Base-by-base conservation (phyloP, 1,140 invertebrate species). In the Adoxophyes honmai region DNA sequence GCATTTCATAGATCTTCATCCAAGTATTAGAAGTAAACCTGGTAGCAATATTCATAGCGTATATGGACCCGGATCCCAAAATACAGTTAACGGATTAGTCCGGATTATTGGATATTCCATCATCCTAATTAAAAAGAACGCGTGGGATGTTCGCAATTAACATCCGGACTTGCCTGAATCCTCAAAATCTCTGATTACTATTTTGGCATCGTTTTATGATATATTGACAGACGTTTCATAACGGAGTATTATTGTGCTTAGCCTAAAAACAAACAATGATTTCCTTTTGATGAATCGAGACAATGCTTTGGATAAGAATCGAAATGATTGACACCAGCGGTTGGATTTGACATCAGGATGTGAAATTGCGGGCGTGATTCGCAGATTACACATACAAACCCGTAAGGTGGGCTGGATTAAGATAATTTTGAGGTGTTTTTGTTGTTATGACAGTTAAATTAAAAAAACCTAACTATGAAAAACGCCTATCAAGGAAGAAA, bases 201-300 rank as follows among this genome's bases (percentile, higher is more conserved):
- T 28, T 48, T 48, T 48, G 42, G 42, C 42, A 48, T 48, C 18
- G 42, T 48, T 48, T 48, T 48, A 48, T 48, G 42, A 48, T 48
- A 48, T 48, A 48, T 48, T 48, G 42, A 11, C 42, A 48, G 18
- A 11, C 18, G 21, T 48, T 48, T 48, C 42, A 48, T 48, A 48
- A 48, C 42, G 42, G 42, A 6, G n/a, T 28, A 11, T 48, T 48
- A 48, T 48, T 48, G 42, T 11, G 42, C 9, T 3, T 48, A 28
- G 11, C 18, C 38, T 14, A 28, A 11, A 28, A 48, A 28, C 42
- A 13, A 48, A 48, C 42, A 48, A 48, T 48, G 18, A 28, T 5
- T 48, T 48, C 16, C 13, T 48, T 48, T 48, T 48, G 42, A 28
- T 48, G 14, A 33, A 11, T 9, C 16, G 42, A 48, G 42, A 48